A percentile compares a stretch with the other conserved stretches of the same genome.
Evolutionary conservation across 2,113 vertebrate species (phyloP).

Genomic region (Cairina moschata): DNA sequence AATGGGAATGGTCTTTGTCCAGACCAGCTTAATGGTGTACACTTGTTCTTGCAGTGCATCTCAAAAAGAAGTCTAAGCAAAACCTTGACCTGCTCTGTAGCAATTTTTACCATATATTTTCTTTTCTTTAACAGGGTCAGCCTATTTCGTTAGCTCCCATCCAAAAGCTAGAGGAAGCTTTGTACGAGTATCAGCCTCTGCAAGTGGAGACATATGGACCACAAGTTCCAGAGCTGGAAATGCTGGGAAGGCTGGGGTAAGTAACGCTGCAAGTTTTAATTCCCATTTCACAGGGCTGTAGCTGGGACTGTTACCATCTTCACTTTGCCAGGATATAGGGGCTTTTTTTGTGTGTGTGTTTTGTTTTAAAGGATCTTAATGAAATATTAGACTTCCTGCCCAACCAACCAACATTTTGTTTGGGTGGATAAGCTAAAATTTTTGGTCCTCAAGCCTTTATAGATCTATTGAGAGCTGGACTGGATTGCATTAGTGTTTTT

Average conservation of each 20-base stretch:
- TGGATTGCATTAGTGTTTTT: constrained; percentile 63
- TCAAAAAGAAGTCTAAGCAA: not conserved
- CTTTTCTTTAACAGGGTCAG: constrained; percentile 79
- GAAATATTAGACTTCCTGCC: constrained; percentile 62
- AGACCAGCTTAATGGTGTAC: not conserved
- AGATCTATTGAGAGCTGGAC: constrained; percentile 66
- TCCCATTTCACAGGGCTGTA: constrained; percentile 6
- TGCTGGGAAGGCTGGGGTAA: constrained; percentile 89
- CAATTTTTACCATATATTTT: not conserved
- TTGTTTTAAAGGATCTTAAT: not conserved
- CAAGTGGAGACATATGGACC: constrained; percentile 88
- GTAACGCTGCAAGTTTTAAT: constrained; percentile 41
- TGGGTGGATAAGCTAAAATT: constrained; percentile 65
- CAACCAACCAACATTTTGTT: constrained; percentile 63
- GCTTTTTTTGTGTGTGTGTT: not conserved
- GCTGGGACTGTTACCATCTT: constrained; percentile 14
- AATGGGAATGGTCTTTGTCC: not conserved
- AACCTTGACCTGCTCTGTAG: not conserved
- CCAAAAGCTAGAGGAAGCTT: constrained; percentile 83
- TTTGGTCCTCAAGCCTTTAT: constrained; percentile 64
- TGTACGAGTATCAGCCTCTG: constrained; percentile 89
- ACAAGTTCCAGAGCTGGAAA: constrained; percentile 86
- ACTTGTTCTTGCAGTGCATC: not conserved
- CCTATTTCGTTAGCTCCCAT: constrained; percentile 88
- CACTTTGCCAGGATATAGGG: not conserved